Percentiles rank a stretch among this genome's conserved stretches.
Conservation (phyloP, 2,888 invertebrate genomes). For the Campoplex nolae region DNA sequence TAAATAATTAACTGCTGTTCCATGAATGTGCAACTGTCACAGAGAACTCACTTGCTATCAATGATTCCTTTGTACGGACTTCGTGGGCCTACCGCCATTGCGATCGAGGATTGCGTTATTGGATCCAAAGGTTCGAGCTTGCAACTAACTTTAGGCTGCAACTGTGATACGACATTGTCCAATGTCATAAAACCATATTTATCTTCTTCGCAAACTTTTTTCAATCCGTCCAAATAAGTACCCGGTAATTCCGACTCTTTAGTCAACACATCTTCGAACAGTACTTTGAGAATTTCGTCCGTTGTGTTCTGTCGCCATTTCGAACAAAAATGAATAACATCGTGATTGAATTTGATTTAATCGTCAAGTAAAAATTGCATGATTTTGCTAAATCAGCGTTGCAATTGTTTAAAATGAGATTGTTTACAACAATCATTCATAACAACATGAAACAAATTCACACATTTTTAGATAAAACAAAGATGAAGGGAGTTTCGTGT, state of each 20-base stretch:
- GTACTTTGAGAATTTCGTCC: slow-evolving; percentile 74
- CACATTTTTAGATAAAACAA: not conserved
- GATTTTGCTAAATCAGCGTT: not conserved
- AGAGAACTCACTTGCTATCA: slow-evolving; percentile 77
- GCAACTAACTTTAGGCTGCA: slow-evolving; percentile 77
- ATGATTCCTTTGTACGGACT: slow-evolving; percentile 82
- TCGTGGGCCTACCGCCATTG: slow-evolving; percentile 77
- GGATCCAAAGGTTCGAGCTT: slow-evolving; percentile 79
- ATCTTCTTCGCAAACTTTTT: slow-evolving; percentile 76
- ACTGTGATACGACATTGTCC: slow-evolving; percentile 78
- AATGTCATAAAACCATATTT: slow-evolving; percentile 82
- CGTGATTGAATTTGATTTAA: not conserved
- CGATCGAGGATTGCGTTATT: slow-evolving; percentile 80
- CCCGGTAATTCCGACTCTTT: slow-evolving; percentile 74
- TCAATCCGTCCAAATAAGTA: slow-evolving; percentile 80
- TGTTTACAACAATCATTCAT: no score
- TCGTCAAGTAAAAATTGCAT: not conserved
- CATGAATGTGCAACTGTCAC: no score
- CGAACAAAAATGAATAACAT: not conserved
- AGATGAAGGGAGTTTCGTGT: not conserved
- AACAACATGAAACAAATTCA: not conserved
- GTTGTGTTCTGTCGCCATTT: slow-evolving; percentile 75
- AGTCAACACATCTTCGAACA: slow-evolving; percentile 77
- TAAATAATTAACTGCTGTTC: no score
- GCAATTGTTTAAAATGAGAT: not conserved